Conservation (phyloP, 2,888 invertebrate species). For the Strigamia transsilvanica region DNA sequence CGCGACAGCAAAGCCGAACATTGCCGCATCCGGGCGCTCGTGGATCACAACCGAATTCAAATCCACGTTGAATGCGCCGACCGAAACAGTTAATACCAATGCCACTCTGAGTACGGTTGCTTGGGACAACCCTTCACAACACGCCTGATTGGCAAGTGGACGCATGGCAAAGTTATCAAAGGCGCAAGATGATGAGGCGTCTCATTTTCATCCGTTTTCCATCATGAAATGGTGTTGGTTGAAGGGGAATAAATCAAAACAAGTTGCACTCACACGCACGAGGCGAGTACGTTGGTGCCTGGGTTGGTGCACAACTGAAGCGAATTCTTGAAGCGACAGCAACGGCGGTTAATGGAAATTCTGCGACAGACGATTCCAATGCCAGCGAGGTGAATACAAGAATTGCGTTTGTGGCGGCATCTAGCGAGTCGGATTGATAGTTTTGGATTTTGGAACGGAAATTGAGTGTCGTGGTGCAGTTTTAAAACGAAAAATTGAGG, state of each 20-base stretch:
- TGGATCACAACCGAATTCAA: background rate
- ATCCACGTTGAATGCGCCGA: constrained; percentile 2
- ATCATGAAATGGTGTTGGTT: background rate
- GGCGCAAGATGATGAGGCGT: background rate
- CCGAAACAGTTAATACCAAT: background rate
- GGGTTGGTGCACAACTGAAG: no score
- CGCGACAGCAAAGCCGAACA: constrained; percentile 19
- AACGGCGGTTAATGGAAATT: no score
- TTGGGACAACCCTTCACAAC: no score
- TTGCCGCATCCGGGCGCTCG: background rate
- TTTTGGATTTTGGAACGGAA: no score
- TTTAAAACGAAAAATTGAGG: no score
- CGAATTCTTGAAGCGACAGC: no score
- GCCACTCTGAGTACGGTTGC: background rate
- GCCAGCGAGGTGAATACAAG: no score
- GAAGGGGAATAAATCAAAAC: background rate
- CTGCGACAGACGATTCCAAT: no score
- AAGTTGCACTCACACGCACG: background rate
- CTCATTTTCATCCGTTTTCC: background rate
- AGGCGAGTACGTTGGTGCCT: background rate
- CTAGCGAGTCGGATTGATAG: no score
- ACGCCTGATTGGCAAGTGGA: background rate
- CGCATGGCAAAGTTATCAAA: background rate
- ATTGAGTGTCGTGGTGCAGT: no score
- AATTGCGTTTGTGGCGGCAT: no score